Conservation (phyloP, 1,140 invertebrate genomes). For the Plodia interpunctella region DNA sequence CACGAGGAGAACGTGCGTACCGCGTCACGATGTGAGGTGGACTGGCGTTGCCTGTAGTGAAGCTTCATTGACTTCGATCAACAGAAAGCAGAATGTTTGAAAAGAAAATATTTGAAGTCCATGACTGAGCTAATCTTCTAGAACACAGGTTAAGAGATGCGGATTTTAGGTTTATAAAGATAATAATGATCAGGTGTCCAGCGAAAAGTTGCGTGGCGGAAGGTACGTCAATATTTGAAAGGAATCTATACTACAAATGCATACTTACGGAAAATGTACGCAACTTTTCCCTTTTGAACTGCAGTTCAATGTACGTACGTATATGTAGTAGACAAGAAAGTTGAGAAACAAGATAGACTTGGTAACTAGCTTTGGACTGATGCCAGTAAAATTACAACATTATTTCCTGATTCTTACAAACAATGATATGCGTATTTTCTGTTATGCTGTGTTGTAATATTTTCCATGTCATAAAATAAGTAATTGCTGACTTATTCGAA, state of each 20-base stretch:
- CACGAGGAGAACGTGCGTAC: slow-evolving; percentile 52
- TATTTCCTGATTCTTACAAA: neutral
- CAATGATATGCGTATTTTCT: too few relatives aligned
- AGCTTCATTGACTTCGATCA: slow-evolving; percentile 41
- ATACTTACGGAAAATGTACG: slow-evolving; percentile 14
- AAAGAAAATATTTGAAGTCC: slow-evolving; percentile 8
- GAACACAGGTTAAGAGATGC: neutral
- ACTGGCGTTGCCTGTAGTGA: slow-evolving; percentile 46
- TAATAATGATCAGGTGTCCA: neutral
- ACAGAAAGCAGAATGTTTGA: slow-evolving; percentile 21
- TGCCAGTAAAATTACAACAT: slow-evolving; percentile 7
- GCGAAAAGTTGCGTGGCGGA: neutral
- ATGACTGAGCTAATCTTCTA: neutral
- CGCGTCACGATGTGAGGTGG: slow-evolving; percentile 44
- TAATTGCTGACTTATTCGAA: too few relatives aligned
- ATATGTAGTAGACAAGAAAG: slow-evolving; percentile 37
- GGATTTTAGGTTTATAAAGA: too few relatives aligned
- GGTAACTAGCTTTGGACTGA: slow-evolving; percentile 21
- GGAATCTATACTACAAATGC: neutral
- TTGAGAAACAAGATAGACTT: slow-evolving; percentile 35
- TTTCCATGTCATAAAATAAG: too few relatives aligned
- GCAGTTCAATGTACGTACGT: slow-evolving; percentile 37
- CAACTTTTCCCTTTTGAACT: slow-evolving; percentile 45
- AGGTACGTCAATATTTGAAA: neutral
- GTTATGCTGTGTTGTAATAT: too few relatives aligned